phyloP scores from a whole-genome alignment of 2,797 vertebrate genomes.

The Alosa sapidissima region DNA sequence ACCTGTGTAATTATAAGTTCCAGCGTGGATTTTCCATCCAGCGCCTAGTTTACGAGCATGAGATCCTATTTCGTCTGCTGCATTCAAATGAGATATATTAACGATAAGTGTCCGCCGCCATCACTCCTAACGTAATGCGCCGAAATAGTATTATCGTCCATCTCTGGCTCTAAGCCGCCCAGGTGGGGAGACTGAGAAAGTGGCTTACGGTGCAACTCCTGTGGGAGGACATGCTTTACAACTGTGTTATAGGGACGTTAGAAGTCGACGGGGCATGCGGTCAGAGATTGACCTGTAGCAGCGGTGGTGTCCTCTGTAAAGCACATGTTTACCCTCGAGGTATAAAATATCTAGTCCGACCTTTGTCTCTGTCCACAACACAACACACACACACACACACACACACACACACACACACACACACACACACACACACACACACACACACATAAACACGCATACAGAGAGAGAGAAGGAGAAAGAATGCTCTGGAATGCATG shows the following conservation, averaged over 20 bases:
- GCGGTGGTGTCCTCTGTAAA: neutral
- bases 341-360: neutral
- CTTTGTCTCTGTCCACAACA: neutral
- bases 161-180: neutral
- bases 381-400: neutral
- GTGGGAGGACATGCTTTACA: neutral
- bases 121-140: neutral
- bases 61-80: neutral
- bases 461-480: neutral
- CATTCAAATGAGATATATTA: neutral
- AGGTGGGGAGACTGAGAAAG: neutral
- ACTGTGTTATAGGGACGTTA: neutral
- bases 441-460: neutral
- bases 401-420: neutral
- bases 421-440: neutral
- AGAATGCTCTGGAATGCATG: neutral
- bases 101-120: neutral
- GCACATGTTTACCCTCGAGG: neutral
- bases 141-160: neutral
- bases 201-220: neutral
- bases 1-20: conserved; percentile 47
- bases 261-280: neutral
- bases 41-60: neutral
- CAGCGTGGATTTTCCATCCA: conserved; percentile 15
- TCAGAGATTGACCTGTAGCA: neutral